These are phyloP conservation scores for Peucedramus taeniatus DNA, from an alignment of 2,113 vertebrate genomes.

Conservation along the genomic window DNA sequence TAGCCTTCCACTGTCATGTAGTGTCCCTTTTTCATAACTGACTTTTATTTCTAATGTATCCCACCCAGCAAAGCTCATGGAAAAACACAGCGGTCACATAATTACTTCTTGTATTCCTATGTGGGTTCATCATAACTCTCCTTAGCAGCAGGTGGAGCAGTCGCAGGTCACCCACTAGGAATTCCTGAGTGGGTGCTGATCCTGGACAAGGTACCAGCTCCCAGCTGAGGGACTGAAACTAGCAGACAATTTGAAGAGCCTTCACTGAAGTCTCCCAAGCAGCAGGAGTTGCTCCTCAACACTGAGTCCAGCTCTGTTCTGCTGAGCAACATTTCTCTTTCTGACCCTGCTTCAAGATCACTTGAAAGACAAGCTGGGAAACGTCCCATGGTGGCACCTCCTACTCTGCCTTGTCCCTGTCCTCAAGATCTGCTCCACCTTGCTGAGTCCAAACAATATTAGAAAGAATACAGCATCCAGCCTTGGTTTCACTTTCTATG, in stretches of 20 bases:
- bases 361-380: not conserved
- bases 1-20: not conserved
- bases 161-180: not conserved
- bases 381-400: not conserved
- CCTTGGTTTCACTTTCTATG: not conserved
- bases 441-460: not conserved
- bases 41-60: not conserved
- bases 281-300: not conserved
- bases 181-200: not conserved
- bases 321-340: not conserved
- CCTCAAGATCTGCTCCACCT: not conserved
- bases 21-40: not conserved
- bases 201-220: not conserved
- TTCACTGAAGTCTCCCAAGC: not conserved
- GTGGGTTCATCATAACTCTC: not conserved
- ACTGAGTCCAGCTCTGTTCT: not conserved
- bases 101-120: not conserved
- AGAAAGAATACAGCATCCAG: not conserved
- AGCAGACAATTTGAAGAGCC: not conserved
- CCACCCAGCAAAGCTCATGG: not conserved
- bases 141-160: not conserved
- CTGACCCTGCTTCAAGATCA: not conserved
- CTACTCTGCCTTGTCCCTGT: not conserved
- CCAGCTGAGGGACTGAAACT: accelerated
- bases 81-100: not conserved